Evolutionary conservation across 2,797 vertebrate species (phyloP), one percentile per base, ranked within the genome.

Genomic region (Rhabdophis nuchalis): DNA sequence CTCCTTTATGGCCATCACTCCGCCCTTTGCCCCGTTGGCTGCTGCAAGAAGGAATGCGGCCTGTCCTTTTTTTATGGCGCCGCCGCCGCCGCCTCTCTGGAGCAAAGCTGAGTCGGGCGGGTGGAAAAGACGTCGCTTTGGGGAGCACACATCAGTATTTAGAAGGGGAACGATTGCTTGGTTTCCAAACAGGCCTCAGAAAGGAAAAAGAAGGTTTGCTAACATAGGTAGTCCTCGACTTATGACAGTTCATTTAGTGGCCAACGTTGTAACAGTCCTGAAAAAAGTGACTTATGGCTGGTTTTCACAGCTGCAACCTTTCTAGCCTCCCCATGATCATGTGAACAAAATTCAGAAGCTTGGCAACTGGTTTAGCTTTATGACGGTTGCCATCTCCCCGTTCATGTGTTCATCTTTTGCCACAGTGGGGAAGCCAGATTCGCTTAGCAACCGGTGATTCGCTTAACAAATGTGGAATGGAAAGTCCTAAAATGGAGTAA

Each of bases 311-410:
- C 36, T 72, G 16, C 1, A 3, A 72, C 7, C 6, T 32, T 68
- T 68, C 5, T 4, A 32, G n/a, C n/a, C 7, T 32, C 14, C n/a
- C 64, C 60, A 29, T 61, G 27, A 29, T 64, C 60, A 5, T 32
- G 4, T 32, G n/a, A 32, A 32, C 64, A 36, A 32, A 68, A 68
- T 68, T 16, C 64, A 32, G 64, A 7, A 1, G n/a, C n/a, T 72
- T 72, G 64, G 64, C 64, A 72, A 20, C 64, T 32, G 64, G 14
- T 68, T 68, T 10, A 32, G n/a, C 6, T 68, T 68, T 32, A 32
- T 32, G 14, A 68, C 1, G 13, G n/a, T 2, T 68, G 1, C 18
- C n/a, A n/a, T n/a, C n/a, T n/a, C 1, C 0, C 29, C 0, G n/a
- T 5, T 64, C n/a, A 16, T 3, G 64, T 32, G n/a, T 18, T 72